Conservation (phyloP, 2,888 invertebrate genomes). For the Zaprionus bogoriensis region DNA sequence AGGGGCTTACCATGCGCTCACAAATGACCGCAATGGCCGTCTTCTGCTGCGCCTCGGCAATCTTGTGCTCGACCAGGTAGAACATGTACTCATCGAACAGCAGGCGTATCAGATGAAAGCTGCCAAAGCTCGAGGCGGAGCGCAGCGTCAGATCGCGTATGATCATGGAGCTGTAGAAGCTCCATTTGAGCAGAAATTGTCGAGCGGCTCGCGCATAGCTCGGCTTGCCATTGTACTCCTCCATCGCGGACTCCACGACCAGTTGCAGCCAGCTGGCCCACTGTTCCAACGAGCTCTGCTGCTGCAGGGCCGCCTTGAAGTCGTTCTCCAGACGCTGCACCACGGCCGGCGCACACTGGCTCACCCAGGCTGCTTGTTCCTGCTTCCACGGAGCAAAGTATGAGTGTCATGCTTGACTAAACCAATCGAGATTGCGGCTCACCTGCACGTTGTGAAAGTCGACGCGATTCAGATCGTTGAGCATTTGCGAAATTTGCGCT, state of each 20-base stretch:
- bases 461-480: conserved; percentile 97
- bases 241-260: conserved; percentile 94
- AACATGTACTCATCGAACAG: conserved; percentile 99
- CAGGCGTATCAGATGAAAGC: conserved; percentile 98
- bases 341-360: conserved; percentile 93
- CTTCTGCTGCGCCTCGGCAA: conserved; percentile 93
- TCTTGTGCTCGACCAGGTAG: conserved; percentile 98
- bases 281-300: conserved; percentile 96
- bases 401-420: too few species aligned
- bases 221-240: conserved; percentile 92
- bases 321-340: conserved; percentile 94
- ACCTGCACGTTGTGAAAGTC: conserved; percentile 99
- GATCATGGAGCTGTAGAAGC: conserved; percentile 99
- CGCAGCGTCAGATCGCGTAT: conserved; percentile 97
- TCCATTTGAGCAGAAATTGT: conserved; percentile 98
- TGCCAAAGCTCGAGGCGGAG: conserved; percentile 99
- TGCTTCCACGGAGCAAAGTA: conserved; percentile 18
- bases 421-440: conserved; percentile 31
- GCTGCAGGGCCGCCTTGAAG: conserved; percentile 95
- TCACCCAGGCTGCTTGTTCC: conserved; percentile 97
- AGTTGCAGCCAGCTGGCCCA: conserved; percentile 99
- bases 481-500: conserved; percentile 97
- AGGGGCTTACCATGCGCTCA: conserved; percentile 81
- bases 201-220: conserved; percentile 93
- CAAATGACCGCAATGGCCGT: conserved; percentile 97